Evolutionary conservation across 1,140 invertebrate species (phyloP).

Genomic region (Ridgeia piscesae): DNA sequence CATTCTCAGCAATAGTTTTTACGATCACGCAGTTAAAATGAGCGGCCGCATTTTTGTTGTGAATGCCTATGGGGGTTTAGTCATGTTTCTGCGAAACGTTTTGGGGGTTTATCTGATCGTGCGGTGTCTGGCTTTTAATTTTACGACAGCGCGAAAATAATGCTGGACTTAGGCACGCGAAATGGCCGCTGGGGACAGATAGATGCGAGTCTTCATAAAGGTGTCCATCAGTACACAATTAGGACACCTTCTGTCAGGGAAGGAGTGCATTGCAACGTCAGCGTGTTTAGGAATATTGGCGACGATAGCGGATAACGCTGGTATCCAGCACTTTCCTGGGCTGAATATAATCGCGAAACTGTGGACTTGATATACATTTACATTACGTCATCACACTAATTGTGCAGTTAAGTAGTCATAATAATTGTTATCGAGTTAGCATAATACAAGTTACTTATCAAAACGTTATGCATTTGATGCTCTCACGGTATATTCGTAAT

Average conservation of each 20-base stretch:
- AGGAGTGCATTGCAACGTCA: neutral
- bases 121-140: neutral
- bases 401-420: neutral
- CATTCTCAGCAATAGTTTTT: neutral
- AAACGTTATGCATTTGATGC: neutral
- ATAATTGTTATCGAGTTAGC: neutral
- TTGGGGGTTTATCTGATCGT: neutral
- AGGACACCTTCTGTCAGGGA: neutral
- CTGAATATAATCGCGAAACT: neutral
- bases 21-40: neutral
- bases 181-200: neutral
- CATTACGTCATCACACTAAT: neutral
- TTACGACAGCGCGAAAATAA: neutral
- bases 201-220: neutral
- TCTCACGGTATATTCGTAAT: neutral
- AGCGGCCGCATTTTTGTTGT: neutral
- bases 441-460: neutral
- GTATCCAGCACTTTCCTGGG: neutral
- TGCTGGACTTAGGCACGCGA: neutral
- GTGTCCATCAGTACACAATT: neutral
- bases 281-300: neutral
- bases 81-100: neutral
- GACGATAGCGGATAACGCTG: too few species aligned
- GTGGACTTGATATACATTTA: neutral
- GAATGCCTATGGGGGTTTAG: neutral